phyloP scores from a whole-genome alignment of 2,888 invertebrate genomes.

The Scaptomyza cyrtandrae region DNA sequence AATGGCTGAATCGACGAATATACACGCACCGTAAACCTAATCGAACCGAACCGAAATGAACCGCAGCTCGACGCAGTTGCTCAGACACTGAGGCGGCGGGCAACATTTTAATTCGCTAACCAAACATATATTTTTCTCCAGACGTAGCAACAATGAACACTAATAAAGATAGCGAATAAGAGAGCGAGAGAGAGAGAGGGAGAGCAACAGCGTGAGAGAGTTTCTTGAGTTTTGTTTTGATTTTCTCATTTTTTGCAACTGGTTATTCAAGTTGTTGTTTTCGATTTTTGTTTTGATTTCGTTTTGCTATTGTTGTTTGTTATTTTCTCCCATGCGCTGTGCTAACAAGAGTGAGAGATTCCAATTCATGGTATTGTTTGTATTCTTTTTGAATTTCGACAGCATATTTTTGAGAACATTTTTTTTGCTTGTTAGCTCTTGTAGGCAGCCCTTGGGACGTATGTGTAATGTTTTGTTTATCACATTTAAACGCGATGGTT shows the following conservation, averaged over 20 bases:
- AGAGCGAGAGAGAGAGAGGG: slow-evolving; percentile 1
- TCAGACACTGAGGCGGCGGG: slow-evolving; percentile 69
- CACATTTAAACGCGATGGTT: neutral
- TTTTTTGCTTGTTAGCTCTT: slow-evolving; percentile 1
- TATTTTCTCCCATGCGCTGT: slow-evolving; percentile 21
- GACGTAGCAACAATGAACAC: slow-evolving; percentile 1
- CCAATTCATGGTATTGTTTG: slow-evolving; percentile 11
- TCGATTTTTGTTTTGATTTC: slow-evolving; percentile 46
- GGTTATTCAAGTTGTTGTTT: slow-evolving; percentile 58
- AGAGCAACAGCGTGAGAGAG: slow-evolving; percentile 8
- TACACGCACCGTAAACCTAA: slow-evolving; percentile 11
- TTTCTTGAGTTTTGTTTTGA: slow-evolving; percentile 75
- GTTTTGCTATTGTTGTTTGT: slow-evolving; percentile 40
- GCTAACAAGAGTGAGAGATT: neutral
- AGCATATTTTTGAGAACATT: slow-evolving; percentile 7
- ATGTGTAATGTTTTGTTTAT: slow-evolving; percentile 36
- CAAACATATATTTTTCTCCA: slow-evolving; percentile 56
- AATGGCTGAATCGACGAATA: slow-evolving; percentile 28
- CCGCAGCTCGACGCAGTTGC: slow-evolving; percentile 67
- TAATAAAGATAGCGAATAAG: slow-evolving; percentile 3
- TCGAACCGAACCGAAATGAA: slow-evolving; percentile 9
- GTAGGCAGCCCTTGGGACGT: slow-evolving; percentile 5
- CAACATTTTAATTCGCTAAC: slow-evolving; percentile 25
- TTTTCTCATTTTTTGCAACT: slow-evolving; percentile 63
- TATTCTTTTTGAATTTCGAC: slow-evolving; percentile 10